A percentile compares a stretch with the other conserved stretches of the same genome.
Evolutionary conservation across 2,888 invertebrate genomes (phyloP).

Genomic region (Oligia latruncula): DNA sequence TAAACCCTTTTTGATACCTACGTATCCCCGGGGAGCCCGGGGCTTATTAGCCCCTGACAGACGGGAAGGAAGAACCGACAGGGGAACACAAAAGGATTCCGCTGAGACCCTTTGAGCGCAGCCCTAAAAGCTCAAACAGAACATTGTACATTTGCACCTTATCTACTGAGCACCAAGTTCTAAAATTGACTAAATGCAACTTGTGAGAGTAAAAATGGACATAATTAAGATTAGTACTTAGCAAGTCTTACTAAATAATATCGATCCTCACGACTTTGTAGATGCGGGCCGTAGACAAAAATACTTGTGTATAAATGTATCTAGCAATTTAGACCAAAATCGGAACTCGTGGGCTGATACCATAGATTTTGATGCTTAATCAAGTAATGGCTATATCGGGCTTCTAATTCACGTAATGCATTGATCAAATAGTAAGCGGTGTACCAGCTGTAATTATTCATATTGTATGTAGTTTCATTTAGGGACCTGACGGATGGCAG

Average conservation of each 20-base stretch:
- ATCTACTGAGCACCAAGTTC: not conserved
- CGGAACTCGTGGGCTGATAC: not conserved
- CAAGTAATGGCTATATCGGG: slow-evolving; percentile 9
- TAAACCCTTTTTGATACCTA: too few relatives aligned
- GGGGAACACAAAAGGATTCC: slow-evolving; percentile 28
- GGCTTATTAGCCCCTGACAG: not conserved
- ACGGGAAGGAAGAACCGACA: slow-evolving; percentile 2
- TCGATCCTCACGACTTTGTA: not conserved
- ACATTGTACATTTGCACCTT: slow-evolving; percentile 10
- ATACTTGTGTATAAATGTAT: slow-evolving; percentile 1
- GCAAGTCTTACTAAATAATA: not conserved
- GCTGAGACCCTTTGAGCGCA: not conserved
- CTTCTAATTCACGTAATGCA: not conserved
- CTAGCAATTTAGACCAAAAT: not conserved
- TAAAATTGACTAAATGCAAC: not conserved
- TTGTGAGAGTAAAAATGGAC: not conserved
- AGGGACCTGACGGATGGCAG: not conserved
- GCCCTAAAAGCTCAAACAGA: not conserved
- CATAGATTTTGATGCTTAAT: not conserved
- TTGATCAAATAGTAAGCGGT: not conserved
- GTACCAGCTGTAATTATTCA: not conserved
- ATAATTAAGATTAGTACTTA: slow-evolving; percentile 12
- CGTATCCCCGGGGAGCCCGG: too few relatives aligned
- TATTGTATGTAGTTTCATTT: not conserved
- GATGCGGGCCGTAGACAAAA: not conserved